These are phyloP conservation scores for Bubo blakistoni DNA, from an alignment of 2,113 vertebrate genomes.

Conservation along the genomic window DNA sequence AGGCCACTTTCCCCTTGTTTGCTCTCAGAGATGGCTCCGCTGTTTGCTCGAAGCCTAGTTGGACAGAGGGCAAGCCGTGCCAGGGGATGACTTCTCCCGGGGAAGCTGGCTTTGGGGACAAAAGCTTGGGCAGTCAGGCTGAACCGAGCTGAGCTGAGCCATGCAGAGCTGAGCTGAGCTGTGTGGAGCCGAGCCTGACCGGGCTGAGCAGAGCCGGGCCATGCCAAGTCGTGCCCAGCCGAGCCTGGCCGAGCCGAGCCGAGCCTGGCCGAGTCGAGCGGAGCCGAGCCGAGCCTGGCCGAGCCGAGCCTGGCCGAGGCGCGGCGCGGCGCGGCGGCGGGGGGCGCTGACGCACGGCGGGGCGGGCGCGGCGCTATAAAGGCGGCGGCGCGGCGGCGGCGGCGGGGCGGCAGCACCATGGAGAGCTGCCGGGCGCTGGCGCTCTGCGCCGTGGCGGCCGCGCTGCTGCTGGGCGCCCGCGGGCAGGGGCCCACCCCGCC, in stretches of 20 bases:
- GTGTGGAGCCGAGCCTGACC: too few relatives aligned
- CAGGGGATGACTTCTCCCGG: not conserved
- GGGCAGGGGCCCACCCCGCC: conserved; percentile 68
- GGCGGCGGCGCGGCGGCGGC: conserved; percentile 14
- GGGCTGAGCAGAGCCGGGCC: too few relatives aligned
- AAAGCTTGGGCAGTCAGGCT: too few relatives aligned
- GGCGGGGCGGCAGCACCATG: conserved; percentile 71
- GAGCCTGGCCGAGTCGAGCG: too few relatives aligned
- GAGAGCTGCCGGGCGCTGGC: conserved; percentile 73
- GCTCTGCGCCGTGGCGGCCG: conserved; percentile 60
- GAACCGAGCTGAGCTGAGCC: too few relatives aligned
- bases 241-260: too few relatives aligned
- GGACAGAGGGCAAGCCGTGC: not conserved
- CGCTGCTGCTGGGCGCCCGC: conserved; percentile 53
- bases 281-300: too few relatives aligned
- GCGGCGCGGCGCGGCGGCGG: not conserved
- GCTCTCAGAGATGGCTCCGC: fast-evolving
- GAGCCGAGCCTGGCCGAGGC: not conserved
- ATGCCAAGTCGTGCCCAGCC: too few relatives aligned
- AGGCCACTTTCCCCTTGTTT: not conserved
- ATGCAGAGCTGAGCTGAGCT: too few relatives aligned
- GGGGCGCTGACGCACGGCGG: conserved; percentile 67
- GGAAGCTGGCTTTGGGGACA: not conserved
- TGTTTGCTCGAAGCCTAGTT: not conserved
- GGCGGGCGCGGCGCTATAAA: conserved; percentile 49